phyloP scores from a whole-genome alignment of 2,888 invertebrate species.

The Stegana nigrithorax region DNA sequence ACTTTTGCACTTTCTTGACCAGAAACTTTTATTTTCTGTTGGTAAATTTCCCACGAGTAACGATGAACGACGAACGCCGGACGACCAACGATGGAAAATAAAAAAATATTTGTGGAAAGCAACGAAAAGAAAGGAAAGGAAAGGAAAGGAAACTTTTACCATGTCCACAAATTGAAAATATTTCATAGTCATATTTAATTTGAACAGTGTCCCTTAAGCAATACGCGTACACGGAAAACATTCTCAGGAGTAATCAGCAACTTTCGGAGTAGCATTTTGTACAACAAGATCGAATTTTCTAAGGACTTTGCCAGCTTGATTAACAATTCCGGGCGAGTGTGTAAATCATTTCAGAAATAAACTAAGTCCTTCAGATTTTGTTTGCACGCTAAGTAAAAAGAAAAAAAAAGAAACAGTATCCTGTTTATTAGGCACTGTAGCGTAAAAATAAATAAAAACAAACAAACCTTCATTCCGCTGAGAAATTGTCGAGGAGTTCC shows the following conservation, averaged over 20 bases:
- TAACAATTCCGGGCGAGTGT: too few species aligned
- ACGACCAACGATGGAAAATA: neutral
- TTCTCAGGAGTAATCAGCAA: slow-evolving; percentile 54
- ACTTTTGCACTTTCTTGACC: slow-evolving; percentile 61
- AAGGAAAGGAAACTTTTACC: slow-evolving; percentile 36
- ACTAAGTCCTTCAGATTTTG: too few species aligned
- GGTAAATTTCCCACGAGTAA: slow-evolving; percentile 54
- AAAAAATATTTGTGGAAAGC: neutral
- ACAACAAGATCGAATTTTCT: neutral
- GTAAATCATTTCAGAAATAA: too few species aligned
- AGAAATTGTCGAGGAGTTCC: too few species aligned
- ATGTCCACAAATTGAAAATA: slow-evolving; percentile 61
- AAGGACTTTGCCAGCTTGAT: too few species aligned
- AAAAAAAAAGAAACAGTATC: too few species aligned
- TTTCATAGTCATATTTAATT: slow-evolving; percentile 60
- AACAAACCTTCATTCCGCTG: too few species aligned
- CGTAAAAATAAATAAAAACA: too few species aligned
- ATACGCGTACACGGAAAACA: slow-evolving; percentile 2
- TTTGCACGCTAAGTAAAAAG: too few species aligned
- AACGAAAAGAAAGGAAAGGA: neutral
- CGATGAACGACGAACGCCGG: neutral
- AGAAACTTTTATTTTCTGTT: slow-evolving; percentile 61
- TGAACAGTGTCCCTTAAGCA: slow-evolving; percentile 29
- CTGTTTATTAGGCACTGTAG: too few species aligned
- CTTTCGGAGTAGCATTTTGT: slow-evolving; percentile 24